phyloP scores from a whole-genome alignment of 53 echinoderm and acorn worm genomes.

The Henricia sp. region DNA sequence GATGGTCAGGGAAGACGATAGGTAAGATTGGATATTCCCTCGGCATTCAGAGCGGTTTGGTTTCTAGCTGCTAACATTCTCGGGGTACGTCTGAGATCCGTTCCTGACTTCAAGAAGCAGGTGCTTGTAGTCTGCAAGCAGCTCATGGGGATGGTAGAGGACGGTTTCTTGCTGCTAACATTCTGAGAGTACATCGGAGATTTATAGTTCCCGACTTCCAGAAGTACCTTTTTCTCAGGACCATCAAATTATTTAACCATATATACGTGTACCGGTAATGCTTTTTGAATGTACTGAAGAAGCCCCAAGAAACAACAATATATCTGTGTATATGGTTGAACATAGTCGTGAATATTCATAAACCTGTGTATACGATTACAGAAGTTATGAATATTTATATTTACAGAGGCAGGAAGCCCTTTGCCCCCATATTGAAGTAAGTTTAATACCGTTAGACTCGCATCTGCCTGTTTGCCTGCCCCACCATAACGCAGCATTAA shows the following conservation, averaged over 20 bases:
- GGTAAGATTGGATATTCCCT: too few species aligned
- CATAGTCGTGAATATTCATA: too few species aligned
- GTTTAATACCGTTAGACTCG: conserved; percentile 2
- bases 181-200: conserved; percentile 66
- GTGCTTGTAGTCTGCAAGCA: conserved; percentile 84
- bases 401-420: conserved; percentile 50
- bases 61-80: too few species aligned
- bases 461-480: conserved; percentile 23
- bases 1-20: conserved; percentile 89
- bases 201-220: conserved; percentile 90
- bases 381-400: conserved; percentile 25
- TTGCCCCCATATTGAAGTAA: conserved; percentile 60
- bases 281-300: too few species aligned
- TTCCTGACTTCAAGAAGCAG: conserved; percentile 93
- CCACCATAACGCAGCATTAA: conserved; percentile 43
- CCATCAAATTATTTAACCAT: too few species aligned
- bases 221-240: too few species aligned
- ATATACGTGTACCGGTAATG: too few species aligned
- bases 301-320: too few species aligned
- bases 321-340: too few species aligned
- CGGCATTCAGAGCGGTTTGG: too few species aligned
- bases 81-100: conserved; percentile 60
- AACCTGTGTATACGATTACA: conserved; percentile 1
- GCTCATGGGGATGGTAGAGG: conserved; percentile 95
- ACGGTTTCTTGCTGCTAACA: too few species aligned